These are phyloP conservation scores for Oophaga sylvatica DNA, from an alignment of 2,797 vertebrate genomes.

Conservation along the genomic window DNA sequence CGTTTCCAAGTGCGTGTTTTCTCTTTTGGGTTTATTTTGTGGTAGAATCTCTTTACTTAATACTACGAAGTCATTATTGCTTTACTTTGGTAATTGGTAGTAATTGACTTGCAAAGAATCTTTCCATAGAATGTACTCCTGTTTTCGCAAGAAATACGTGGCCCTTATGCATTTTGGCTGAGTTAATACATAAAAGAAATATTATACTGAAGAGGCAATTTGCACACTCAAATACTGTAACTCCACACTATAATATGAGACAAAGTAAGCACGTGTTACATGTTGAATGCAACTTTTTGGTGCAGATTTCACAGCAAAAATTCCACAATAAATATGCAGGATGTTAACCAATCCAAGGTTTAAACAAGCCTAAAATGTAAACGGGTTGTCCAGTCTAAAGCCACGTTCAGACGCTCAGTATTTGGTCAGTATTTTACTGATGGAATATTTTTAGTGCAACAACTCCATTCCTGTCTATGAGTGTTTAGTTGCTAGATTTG, in stretches of 20 bases:
- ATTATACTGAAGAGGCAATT: too few species aligned
- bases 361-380: too few species aligned
- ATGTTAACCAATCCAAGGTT: too few species aligned
- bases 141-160: neutral
- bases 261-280: neutral
- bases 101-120: neutral
- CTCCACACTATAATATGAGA: neutral
- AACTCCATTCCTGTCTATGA: too few species aligned
- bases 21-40: neutral
- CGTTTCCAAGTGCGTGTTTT: conserved; percentile 25
- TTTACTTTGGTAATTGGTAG: neutral
- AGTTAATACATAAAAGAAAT: too few species aligned
- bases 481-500: too few species aligned
- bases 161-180: neutral
- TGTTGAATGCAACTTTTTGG: neutral
- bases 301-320: neutral
- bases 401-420: too few species aligned
- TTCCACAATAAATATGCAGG: too few species aligned
- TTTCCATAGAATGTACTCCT: neutral
- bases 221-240: too few species aligned
- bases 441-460: too few species aligned
- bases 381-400: too few species aligned
- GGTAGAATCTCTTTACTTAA: neutral
- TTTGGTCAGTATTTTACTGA: too few species aligned
- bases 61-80: neutral